Percentiles rank a stretch among this genome's conserved stretches.
These are phyloP conservation scores for Coelopa frigida DNA, from an alignment of 1,140 invertebrate species.

Conservation along the genomic window DNA sequence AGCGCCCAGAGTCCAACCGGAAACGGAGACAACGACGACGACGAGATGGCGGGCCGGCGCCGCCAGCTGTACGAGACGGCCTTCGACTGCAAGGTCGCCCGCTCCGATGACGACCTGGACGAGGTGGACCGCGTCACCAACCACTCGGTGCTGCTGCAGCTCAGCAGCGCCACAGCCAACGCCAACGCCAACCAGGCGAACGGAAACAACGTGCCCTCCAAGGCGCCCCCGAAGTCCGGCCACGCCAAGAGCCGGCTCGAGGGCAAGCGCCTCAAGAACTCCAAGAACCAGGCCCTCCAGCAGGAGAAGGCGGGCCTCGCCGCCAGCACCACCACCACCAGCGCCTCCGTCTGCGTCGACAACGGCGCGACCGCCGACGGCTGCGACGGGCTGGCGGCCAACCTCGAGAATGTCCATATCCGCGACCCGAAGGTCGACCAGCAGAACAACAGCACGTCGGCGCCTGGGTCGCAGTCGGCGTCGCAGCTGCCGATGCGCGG, in stretches of 20 bases:
- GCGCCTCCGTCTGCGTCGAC: slow-evolving; percentile 15
- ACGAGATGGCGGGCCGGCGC: slow-evolving; percentile 42
- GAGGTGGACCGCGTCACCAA: slow-evolving; percentile 73
- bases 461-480: slow-evolving; percentile 46
- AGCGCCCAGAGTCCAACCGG: slow-evolving; percentile 5
- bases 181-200: too few species aligned
- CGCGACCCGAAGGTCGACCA: slow-evolving; percentile 50
- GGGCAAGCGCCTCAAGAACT: slow-evolving; percentile 39
- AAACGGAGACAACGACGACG: slow-evolving; percentile 17
- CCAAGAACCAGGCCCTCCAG: slow-evolving; percentile 40
- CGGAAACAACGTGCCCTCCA: slow-evolving; percentile 24
- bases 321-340: slow-evolving; percentile 13
- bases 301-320: slow-evolving; percentile 23
- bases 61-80: slow-evolving; percentile 80
- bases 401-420: slow-evolving; percentile 56
- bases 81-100: slow-evolving; percentile 77
- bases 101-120: slow-evolving; percentile 73
- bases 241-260: slow-evolving; percentile 28
- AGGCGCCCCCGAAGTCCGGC: slow-evolving; percentile 3
- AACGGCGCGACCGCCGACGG: slow-evolving; percentile 13
- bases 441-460: slow-evolving; percentile 14
- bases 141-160: slow-evolving; percentile 61
- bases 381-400: slow-evolving; percentile 48
- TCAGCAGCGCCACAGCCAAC: too few species aligned
- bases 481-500: slow-evolving; percentile 49